Evolutionary conservation across 2,797 vertebrate species (phyloP).

Genomic region (Erethizon dorsatum): DNA sequence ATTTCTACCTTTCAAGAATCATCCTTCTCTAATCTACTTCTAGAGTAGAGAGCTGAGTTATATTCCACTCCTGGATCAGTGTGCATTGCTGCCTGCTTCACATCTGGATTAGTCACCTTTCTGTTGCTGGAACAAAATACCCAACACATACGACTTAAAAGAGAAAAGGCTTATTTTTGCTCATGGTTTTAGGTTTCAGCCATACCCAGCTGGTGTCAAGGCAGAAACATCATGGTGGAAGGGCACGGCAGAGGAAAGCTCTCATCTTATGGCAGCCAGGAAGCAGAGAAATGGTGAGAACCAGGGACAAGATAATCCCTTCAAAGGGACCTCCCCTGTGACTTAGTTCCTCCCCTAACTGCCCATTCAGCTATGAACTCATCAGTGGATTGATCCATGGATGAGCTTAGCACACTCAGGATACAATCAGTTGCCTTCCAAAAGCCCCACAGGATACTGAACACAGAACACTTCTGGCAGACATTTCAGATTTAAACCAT

Average conservation of each 20-base stretch:
- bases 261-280: neutral
- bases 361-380: neutral
- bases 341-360: neutral
- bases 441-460: neutral
- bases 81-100: neutral
- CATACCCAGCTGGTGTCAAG: neutral
- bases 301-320: neutral
- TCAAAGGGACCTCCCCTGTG: neutral
- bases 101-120: neutral
- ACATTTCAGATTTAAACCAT: neutral
- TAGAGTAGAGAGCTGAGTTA: neutral
- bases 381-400: neutral
- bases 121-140: neutral
- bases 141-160: neutral
- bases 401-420: neutral
- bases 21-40: neutral
- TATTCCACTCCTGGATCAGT: neutral
- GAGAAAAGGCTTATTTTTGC: neutral
- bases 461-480: neutral
- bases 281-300: neutral
- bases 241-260: neutral
- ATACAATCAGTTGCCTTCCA: neutral
- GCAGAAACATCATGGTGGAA: neutral
- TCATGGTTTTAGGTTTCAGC: neutral
- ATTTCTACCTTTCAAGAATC: neutral